Evolutionary conservation across 2,113 vertebrate species (phyloP).

Genomic region (Hypanus sabinus): DNA sequence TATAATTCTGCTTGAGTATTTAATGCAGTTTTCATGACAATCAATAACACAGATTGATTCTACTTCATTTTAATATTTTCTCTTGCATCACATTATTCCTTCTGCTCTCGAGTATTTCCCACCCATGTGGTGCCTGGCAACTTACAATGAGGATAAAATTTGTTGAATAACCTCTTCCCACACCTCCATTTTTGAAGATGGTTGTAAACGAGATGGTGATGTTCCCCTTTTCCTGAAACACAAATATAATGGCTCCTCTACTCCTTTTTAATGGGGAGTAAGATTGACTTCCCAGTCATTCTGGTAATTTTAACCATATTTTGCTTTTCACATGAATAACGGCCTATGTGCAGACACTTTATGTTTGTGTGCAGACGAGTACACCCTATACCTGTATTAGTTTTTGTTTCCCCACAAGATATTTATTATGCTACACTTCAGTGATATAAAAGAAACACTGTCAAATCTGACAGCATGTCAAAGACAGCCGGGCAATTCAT

Average conservation of each 20-base stretch:
- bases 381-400: neutral
- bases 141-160: neutral
- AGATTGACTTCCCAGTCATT: neutral
- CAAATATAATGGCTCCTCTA: neutral
- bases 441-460: constrained; percentile 30
- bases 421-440: neutral
- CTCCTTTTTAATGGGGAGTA: neutral
- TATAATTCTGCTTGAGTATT: neutral
- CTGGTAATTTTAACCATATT: neutral
- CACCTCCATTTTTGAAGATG: neutral
- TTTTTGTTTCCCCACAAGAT: constrained; percentile 21
- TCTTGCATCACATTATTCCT: neutral
- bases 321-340: neutral
- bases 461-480: constrained; percentile 32
- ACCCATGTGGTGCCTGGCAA: neutral
- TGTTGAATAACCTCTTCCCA: neutral
- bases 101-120: neutral
- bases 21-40: neutral
- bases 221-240: neutral
- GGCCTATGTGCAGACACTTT: neutral
- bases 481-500: constrained; percentile 18
- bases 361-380: neutral
- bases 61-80: neutral
- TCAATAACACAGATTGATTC: neutral
- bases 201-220: neutral